Base-by-base conservation (phyloP, 2,113 vertebrate species). In the Heterotis niloticus region DNA sequence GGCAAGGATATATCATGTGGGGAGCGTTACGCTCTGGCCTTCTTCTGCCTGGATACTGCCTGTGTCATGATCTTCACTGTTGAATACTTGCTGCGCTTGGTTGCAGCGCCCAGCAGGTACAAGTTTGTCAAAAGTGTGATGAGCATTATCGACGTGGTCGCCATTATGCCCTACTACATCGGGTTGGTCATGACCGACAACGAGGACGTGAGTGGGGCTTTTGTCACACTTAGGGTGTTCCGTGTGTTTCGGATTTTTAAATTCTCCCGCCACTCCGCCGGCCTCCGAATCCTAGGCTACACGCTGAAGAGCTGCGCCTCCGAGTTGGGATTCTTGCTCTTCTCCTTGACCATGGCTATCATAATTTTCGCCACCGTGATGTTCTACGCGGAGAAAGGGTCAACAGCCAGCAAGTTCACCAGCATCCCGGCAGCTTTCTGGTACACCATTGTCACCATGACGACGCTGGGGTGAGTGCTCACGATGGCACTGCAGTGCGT, bases 371-470 rank as follows among this genome's bases (percentile, higher is more conserved):
- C 98, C 76, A 99, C 98, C 0, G 95, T 99, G 79, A 99, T 99
- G 97, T 99, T 99, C 92, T 99, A 99, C 80, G 97, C 98, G 0
- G 98, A 99, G 92, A 99, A 99, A 77, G 96, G 97, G 9, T 98
- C 96, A 65, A 88, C 92, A 1, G 92, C 92, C 84, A 97, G 90
- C 95, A 97, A 96, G 91, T 99, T 99, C 93, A 99, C 96, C 89
- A 96, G 95, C 90, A 98, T 99, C 85, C 98, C 98, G 0, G 96
- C 97, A 0, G 94, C 97, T 83, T 99, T 99, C 93, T 99, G 98
- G 98, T 99, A 99, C 91, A 99, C 98, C 90, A 98, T 99, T 14
- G 98, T 99, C 90, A 99, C 98, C 92, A 99, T 99, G 98, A 99
- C 98, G 54, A 99, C 97, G 0, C 90, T 99, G 72, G 98, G 98